Percentiles rank a stretch among this genome's conserved stretches.
Evolutionary conservation across 2,113 vertebrate species (phyloP).

Genomic region (Tauraco erythrolophus): DNA sequence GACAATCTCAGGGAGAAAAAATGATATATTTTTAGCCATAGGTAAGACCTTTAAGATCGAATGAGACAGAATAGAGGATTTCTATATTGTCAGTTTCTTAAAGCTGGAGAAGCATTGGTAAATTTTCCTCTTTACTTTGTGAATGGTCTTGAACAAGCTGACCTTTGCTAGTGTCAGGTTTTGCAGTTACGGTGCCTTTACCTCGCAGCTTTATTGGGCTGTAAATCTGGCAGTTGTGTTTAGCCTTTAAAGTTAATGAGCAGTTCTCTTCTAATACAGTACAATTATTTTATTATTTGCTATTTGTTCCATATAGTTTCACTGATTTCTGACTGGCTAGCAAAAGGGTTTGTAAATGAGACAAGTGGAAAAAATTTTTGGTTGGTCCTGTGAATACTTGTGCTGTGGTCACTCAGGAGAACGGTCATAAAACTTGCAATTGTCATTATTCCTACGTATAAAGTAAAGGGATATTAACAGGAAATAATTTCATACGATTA

Average conservation of each 20-base stretch:
- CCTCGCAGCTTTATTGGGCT: not conserved
- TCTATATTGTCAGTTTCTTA: not conserved
- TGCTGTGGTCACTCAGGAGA: not conserved
- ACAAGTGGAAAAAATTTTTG: not conserved
- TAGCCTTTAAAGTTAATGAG: not conserved
- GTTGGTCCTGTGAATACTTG: not conserved
- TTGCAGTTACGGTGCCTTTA: not conserved
- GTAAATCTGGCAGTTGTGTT: not conserved
- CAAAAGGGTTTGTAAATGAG: not conserved
- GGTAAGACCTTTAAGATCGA: not conserved
- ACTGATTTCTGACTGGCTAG: not conserved
- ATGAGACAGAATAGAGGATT: not conserved
- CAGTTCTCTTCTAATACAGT: not conserved
- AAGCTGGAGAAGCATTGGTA: not conserved
- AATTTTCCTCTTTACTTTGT: not conserved
- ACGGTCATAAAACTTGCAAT: not conserved
- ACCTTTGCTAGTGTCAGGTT: not conserved
- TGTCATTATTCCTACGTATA: not conserved
- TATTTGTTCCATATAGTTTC: not conserved
- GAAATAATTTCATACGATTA: not conserved
- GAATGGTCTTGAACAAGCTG: not conserved
- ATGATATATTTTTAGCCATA: not conserved
- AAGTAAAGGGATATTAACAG: not conserved
- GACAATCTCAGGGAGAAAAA: not conserved
- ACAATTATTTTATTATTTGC: not conserved